Percentiles rank a stretch among this genome's conserved stretches.
Conservation (phyloP, 2,113 vertebrate genomes). For the Campylomormyrus tamandua region DNA sequence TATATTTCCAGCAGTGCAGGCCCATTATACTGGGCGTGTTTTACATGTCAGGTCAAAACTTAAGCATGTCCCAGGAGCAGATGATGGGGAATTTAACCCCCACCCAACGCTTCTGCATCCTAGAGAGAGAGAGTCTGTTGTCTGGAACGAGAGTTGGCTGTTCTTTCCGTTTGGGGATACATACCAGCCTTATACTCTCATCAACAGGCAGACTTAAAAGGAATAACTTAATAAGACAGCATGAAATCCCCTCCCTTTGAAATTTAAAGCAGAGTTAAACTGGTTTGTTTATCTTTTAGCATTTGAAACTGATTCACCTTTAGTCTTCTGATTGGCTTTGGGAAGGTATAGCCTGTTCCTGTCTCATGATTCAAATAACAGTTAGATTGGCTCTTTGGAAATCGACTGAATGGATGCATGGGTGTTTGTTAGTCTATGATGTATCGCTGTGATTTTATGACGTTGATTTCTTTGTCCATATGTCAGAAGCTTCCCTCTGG, state of each 20-base stretch:
- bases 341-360: neutral
- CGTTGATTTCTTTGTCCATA: constrained; percentile 8
- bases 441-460: neutral
- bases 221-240: neutral
- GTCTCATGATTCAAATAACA: neutral
- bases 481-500: constrained; percentile 55
- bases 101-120: neutral
- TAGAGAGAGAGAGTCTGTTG: neutral
- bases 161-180: neutral
- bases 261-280: neutral
- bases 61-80: neutral
- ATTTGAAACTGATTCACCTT: neutral
- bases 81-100: neutral
- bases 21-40: neutral
- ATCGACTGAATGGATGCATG: neutral
- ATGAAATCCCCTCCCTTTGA: constrained; percentile 4
- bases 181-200: neutral
- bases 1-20: neutral
- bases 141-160: neutral
- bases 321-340: neutral
- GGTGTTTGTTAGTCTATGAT: neutral
- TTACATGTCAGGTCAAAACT: neutral
- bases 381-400: neutral
- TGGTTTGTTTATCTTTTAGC: neutral
- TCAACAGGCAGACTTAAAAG: neutral